phyloP scores from a whole-genome alignment of 2,888 invertebrate species.

The Trichopria drosophilae region DNA sequence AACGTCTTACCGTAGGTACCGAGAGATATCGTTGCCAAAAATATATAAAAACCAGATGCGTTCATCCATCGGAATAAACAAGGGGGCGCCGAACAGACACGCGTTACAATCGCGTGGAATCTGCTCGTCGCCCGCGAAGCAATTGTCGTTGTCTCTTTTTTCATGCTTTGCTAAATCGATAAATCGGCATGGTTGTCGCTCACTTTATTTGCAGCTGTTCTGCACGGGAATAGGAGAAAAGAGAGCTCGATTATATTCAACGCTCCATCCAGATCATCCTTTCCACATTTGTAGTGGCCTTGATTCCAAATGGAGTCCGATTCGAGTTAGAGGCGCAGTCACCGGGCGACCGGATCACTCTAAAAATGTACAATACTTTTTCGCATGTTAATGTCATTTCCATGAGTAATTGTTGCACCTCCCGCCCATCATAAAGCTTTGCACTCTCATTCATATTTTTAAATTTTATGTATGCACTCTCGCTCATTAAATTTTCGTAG shows the following conservation, averaged over 20 bases:
- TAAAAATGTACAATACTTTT: no score
- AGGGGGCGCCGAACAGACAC: slow-evolving; percentile 51
- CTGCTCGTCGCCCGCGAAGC: slow-evolving; percentile 23
- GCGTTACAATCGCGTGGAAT: slow-evolving; percentile 39
- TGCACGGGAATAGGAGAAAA: slow-evolving; percentile 39
- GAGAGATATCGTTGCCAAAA: slow-evolving; percentile 59
- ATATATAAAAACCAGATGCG: slow-evolving; percentile 57
- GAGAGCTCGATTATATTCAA: slow-evolving; percentile 32
- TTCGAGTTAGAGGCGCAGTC: slow-evolving; percentile 50
- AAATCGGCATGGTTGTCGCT: slow-evolving; percentile 34
- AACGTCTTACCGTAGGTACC: slow-evolving; percentile 56
- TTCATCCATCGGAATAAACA: slow-evolving; percentile 46
- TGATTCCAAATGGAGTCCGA: slow-evolving; percentile 47
- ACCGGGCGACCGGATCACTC: slow-evolving; percentile 51
- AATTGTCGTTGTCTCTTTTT: slow-evolving; percentile 25
- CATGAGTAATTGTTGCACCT: no score
- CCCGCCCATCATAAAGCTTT: slow-evolving; percentile 48
- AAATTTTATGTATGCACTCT: no score
- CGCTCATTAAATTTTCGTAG: slow-evolving; percentile 33
- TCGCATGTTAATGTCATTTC: no score
- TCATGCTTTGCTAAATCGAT: slow-evolving; percentile 33
- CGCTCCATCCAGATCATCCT: slow-evolving; percentile 33
- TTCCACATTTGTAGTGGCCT: no score
- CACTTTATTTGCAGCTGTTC: slow-evolving; percentile 32
- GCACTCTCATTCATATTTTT: slow-evolving; percentile 57